Evolutionary conservation across 2,888 invertebrate genomes (phyloP), one percentile per base, ranked within the genome.

Genomic region (Philaethria dido): DNA sequence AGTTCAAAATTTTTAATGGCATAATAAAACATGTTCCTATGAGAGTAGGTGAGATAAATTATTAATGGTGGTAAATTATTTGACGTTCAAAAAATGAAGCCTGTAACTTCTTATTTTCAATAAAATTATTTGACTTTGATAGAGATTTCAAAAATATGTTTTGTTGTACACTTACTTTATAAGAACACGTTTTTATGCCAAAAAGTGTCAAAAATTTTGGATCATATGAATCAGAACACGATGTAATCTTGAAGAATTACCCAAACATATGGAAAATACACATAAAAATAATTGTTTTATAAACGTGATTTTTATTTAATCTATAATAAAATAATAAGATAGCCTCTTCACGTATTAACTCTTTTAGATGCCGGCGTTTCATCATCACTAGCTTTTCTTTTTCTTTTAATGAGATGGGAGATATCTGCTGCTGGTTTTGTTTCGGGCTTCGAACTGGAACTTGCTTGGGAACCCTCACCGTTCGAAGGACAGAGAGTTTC

Each of bases 361-460:
- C 94, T 94, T 80, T 96, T 96, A 18, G 94, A 89, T 0, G 95
- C 94, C 0, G 89, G 84, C 22, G 93, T 93, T 0, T 89, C 86
- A 16, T 95, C 95, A 0, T 94, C 95, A 44, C 95, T 95, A 0
- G 94, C 89, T 85, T 96, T 97, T 74, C 96, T 93, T 85, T 97
- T 97, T 72, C 95, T 91, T 77, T 95, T 95, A 71, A 98, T 96
- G 67, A 98, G 93, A 86, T 98, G 97, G 0, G 96, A 95, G 72
- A 98, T 97, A 80, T 97, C 95, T 0, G 94, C 95, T 0, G 94
- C 95, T 29, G 95, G 95, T 78, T 95, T 95, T 20, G 93, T 83
- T 18, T 88, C 83, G 4, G 87, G 69, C 0, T 85, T 75, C 48
- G 75, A 68, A 6, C 81, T 67, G 14, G 72, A 72, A 25, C 70